Percentiles rank a stretch among this genome's conserved stretches.
These are phyloP conservation scores for Cheilosia vulpina DNA, from an alignment of 2,888 invertebrate species.

Conservation along the genomic window DNA sequence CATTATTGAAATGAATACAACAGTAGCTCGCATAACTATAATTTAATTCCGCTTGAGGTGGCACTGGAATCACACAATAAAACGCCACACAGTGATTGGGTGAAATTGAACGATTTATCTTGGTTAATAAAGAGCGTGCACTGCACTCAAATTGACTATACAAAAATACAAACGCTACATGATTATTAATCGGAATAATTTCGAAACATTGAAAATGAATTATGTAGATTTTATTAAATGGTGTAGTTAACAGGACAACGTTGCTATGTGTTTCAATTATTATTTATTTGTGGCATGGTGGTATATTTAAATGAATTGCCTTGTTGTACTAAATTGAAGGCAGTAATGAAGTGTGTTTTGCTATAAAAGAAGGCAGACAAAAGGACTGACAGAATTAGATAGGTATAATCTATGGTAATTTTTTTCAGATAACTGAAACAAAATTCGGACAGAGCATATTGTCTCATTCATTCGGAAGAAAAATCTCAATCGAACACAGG, in stretches of 20 bases:
- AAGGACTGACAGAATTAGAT: too few species aligned
- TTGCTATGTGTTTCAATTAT: not conserved
- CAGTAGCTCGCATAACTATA: not conserved
- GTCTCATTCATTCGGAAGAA: too few species aligned
- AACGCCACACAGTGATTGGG: slow-evolving; percentile 11
- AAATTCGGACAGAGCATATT: too few species aligned
- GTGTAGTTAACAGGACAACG: not conserved
- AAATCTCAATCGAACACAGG: too few species aligned
- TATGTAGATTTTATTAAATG: slow-evolving; percentile 5
- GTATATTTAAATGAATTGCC: too few species aligned
- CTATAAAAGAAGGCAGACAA: too few species aligned
- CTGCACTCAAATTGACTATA: slow-evolving; percentile 3
- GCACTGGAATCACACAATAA: not conserved
- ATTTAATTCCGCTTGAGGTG: slow-evolving; percentile 8
- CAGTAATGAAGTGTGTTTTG: too few species aligned
- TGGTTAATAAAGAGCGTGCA: slow-evolving; percentile 1
- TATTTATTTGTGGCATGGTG: not conserved
- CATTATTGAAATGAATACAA: not conserved
- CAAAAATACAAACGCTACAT: not conserved
- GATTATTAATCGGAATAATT: slow-evolving; percentile 57
- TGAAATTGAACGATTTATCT: slow-evolving; percentile 40
- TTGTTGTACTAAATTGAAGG: too few species aligned
- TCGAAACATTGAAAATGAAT: slow-evolving; percentile 26
- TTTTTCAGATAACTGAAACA: too few species aligned
- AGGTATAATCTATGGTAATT: too few species aligned